Base-by-base conservation (phyloP, 2,888 invertebrate genomes). In the Folsomia manolachei region DNA sequence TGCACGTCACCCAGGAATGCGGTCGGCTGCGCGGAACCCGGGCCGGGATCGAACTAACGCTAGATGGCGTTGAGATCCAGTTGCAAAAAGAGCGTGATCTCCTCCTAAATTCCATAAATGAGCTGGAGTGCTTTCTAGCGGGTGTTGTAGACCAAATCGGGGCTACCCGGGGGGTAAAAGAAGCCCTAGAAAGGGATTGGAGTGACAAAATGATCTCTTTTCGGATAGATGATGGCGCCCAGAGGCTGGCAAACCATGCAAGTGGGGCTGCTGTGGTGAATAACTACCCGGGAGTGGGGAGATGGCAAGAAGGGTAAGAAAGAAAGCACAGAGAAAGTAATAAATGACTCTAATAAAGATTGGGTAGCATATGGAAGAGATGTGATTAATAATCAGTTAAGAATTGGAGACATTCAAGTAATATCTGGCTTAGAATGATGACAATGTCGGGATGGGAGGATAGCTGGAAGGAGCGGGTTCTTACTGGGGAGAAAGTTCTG, bases 161-260 rank as follows among this genome's bases (percentile, higher is more conserved):
- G 27, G 88, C 91, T 79, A 90, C 93, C 82, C 91, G 91, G 82
- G 89, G 91, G 19, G 90, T 91, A 0, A 94, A 95, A 82, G 89
- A 90, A 78, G 88, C 90, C 61, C 86, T 95, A 72, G 95, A 96
- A 84, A 90, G 89, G 82, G 95, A 95, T 83, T 95, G 94, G 94
- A 94, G 94, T 81, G 94, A 95, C 82, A 96, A 96, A 85, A 88
- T 88, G 72, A 89, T 92, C 82, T 89, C 94, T 0, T 90, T 91
- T 81, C 88, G 90, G 78, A 75, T 92, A 1, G 95, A 95, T 81
- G 84, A 90, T 0, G 84, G 84, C 0, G 91, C 91, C 82, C 14
- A 39, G 7, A 39, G 39, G 39, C 4, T 86, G 90, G 60, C 87
- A 89, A 11, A 85, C 95, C 2, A 89, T 88, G 74, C 89, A 91